Evolutionary conservation across 2,113 vertebrate genomes (phyloP).

Genomic region (Pituophis catenifer): DNA sequence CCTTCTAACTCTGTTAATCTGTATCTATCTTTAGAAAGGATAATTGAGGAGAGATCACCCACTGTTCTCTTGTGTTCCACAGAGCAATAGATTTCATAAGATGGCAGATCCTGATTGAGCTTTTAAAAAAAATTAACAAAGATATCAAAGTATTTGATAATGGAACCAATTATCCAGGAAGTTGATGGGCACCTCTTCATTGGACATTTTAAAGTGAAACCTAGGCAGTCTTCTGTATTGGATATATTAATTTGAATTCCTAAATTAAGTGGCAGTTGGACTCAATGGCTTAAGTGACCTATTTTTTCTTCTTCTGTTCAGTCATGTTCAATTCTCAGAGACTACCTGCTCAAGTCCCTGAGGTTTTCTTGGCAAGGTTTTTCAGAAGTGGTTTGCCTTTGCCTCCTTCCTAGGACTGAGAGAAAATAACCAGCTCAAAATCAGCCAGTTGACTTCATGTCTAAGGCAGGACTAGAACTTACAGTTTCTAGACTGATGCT

Average conservation of each 20-base stretch:
- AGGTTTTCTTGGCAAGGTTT: not conserved
- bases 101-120: not conserved
- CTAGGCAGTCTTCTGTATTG: not conserved
- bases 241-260: not conserved
- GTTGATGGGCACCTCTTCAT: not conserved
- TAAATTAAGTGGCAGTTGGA: not conserved
- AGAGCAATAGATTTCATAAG: not conserved
- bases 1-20: too few species aligned
- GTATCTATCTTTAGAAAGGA: not conserved
- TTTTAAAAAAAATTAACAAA: not conserved
- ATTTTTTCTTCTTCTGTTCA: not conserved
- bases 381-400: not conserved
- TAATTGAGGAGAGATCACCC: not conserved
- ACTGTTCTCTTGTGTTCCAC: not conserved
- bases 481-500: not conserved
- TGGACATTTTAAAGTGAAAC: not conserved
- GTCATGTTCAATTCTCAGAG: not conserved
- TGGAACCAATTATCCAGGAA: not conserved
- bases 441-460: not conserved
- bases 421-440: not conserved
- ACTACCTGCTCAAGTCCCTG: not conserved
- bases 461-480: not conserved
- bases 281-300: not conserved
- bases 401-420: not conserved
- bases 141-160: not conserved